Evolutionary conservation across 53 echinoderm and acorn worm genomes (phyloP), one percentile per base, ranked within the genome.

Genomic region (Pentamera pediparva): DNA sequence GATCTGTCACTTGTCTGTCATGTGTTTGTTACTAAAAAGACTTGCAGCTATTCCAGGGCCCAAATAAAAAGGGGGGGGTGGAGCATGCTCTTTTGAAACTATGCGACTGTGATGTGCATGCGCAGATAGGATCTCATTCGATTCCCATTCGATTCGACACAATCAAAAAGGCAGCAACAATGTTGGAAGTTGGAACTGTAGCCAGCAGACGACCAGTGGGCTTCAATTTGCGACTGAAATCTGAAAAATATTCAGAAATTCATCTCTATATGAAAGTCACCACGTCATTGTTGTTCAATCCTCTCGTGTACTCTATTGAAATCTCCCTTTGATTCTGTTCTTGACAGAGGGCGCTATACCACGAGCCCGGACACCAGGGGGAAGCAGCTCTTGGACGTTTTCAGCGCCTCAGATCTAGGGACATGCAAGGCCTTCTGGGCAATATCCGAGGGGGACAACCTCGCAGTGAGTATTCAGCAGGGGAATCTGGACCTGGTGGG

Each of bases 341-440:
- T 71, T 72, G 22, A 27, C 55, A 83, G 84, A 70, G 89, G 98
- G 40, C 85, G 91, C 59, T 96, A 96, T 62, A 64, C 91, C 62
- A 83, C 88, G 43, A 90, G 88, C 49, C 91, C 91, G 11, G 90
- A 88, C 39, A 86, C 85, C 4, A 62, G 98, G 39, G 98, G 88
- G 40, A 90, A 96, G 48, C 91, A 88, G 83, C 85, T 96, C 45
- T 65, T 96, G 24, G 84, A 85, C 74, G 78, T 96, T n/a, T 91
- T 91, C 39, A 88, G 80, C 62, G 83, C 92, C 31, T 87, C 91
- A 2, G 92, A 96, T 67, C 82, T 96, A 62, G 75, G 80, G 27
- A 87, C 91, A 63, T 96, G 98, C 79, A 96, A 96, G 50, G 86
- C 91, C 36, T 96, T 96, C 83, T 96, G 98, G 98, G 85, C 85